Evolutionary conservation across 2,797 vertebrate species (phyloP).

Genomic region (Neosalanx taihuensis): DNA sequence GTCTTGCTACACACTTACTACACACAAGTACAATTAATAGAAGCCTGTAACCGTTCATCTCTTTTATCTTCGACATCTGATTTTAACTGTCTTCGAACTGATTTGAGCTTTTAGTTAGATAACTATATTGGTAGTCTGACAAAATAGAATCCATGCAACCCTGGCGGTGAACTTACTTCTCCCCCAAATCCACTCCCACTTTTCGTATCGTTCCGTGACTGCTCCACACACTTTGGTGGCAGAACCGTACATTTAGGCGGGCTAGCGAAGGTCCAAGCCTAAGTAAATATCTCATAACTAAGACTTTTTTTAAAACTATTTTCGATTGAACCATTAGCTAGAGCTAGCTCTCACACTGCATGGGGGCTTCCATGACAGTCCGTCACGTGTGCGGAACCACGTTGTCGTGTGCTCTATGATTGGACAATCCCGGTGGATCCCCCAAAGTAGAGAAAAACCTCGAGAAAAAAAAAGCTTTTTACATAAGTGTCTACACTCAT

Average conservation of each 20-base stretch:
- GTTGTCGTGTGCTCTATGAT: slow-evolving; percentile 39
- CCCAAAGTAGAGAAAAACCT: not conserved
- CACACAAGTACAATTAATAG: too few relatives aligned
- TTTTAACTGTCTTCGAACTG: not conserved
- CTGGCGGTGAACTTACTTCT: slow-evolving; percentile 66
- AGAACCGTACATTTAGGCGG: slow-evolving; percentile 48
- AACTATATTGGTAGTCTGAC: not conserved
- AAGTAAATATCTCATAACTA: slow-evolving; percentile 55
- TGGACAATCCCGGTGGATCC: slow-evolving; percentile 46
- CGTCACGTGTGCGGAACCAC: slow-evolving; percentile 52
- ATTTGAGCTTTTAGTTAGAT: not conserved
- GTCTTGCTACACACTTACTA: too few relatives aligned
- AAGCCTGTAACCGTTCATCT: not conserved
- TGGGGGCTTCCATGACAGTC: slow-evolving; percentile 61
- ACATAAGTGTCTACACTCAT: too few relatives aligned
- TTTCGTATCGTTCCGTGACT: slow-evolving; percentile 44
- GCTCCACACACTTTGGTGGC: slow-evolving; percentile 69
- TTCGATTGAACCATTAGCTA: not conserved
- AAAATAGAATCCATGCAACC: not conserved
- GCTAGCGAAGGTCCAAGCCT: slow-evolving; percentile 31
- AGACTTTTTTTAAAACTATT: fast-evolving
- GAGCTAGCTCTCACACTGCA: slow-evolving; percentile 23
- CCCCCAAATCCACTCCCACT: slow-evolving; percentile 68
- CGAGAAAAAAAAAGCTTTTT: too few relatives aligned
- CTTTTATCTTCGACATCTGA: not conserved